Conservation (phyloP, 1,140 invertebrate genomes). For the Panagrolaimus sp. region DNA sequence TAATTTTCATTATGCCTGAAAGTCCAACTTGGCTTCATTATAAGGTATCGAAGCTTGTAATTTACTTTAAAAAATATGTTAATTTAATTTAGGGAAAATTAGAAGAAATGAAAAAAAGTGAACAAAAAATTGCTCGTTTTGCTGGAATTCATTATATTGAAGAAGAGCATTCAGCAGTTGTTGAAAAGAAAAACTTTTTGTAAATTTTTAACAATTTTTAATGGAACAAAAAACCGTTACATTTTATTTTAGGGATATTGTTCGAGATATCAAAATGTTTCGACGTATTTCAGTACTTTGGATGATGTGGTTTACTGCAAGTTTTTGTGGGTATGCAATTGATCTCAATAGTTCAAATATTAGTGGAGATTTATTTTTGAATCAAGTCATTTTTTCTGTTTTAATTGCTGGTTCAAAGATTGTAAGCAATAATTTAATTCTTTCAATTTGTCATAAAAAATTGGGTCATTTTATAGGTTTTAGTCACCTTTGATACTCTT, state of each 20-base stretch:
- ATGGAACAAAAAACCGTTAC: neutral
- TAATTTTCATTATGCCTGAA: slow-evolving; percentile 56
- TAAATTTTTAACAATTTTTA: slow-evolving; percentile 8
- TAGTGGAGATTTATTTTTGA: slow-evolving; percentile 52
- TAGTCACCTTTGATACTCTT: slow-evolving; percentile 43
- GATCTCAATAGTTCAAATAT: slow-evolving; percentile 55
- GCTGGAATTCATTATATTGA: slow-evolving; percentile 48
- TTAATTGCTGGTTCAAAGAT: slow-evolving; percentile 56
- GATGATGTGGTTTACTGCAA: slow-evolving; percentile 52
- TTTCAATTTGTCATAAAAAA: slow-evolving; percentile 7
- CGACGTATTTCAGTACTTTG: slow-evolving; percentile 39
- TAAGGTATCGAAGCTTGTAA: slow-evolving; percentile 19
- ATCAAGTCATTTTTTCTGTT: slow-evolving; percentile 56
- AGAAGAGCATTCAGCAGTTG: slow-evolving; percentile 40
- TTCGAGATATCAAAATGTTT: slow-evolving; percentile 37
- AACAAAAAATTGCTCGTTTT: slow-evolving; percentile 49
- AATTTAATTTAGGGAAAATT: slow-evolving; percentile 40
- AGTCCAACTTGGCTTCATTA: slow-evolving; percentile 56
- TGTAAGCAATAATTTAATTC: slow-evolving; percentile 23
- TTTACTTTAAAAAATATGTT: slow-evolving; percentile 15
- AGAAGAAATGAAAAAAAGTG: slow-evolving; percentile 51
- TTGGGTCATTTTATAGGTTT: slow-evolving; percentile 27
- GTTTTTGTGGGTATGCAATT: slow-evolving; percentile 55
- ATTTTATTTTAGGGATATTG: slow-evolving; percentile 30
- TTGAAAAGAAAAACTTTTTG: slow-evolving; percentile 43